Evolutionary conservation across 2,113 vertebrate species (phyloP).

Genomic region (Poeciliopsis prolifica): DNA sequence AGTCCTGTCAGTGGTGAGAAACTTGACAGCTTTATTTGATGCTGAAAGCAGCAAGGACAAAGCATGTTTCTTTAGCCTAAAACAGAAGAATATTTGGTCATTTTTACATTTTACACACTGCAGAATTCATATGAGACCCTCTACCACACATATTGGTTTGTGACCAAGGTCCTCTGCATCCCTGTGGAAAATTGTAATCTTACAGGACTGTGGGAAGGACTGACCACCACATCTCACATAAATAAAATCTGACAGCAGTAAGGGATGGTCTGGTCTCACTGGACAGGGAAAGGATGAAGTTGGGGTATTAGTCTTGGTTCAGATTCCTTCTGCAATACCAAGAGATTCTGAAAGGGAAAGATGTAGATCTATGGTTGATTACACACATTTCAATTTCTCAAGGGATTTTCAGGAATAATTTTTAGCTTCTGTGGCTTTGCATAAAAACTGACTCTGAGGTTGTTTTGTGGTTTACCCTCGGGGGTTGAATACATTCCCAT

Average conservation of each 20-base stretch:
- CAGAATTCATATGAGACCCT: slow-evolving; percentile 41
- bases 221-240: slow-evolving; percentile 53
- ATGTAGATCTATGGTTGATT: slow-evolving; percentile 54
- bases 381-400: slow-evolving; percentile 51
- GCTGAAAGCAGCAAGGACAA: slow-evolving; percentile 15
- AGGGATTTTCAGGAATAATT: slow-evolving; percentile 38
- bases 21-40: slow-evolving; percentile 26
- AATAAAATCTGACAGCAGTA: slow-evolving; percentile 65
- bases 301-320: slow-evolving; percentile 43
- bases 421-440: slow-evolving; percentile 34
- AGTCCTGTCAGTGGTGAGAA: slow-evolving; percentile 66
- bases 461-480: slow-evolving; percentile 41
- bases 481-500: slow-evolving; percentile 49
- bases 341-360: slow-evolving; percentile 46
- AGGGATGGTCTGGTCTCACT: slow-evolving; percentile 45
- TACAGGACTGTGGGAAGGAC: slow-evolving; percentile 67
- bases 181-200: slow-evolving; percentile 32
- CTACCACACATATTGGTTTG: slow-evolving; percentile 28
- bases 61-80: slow-evolving; percentile 7
- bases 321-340: slow-evolving; percentile 40
- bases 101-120: slow-evolving; percentile 27
- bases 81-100: slow-evolving; percentile 1
- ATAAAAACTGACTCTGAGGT: slow-evolving; percentile 37
- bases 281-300: slow-evolving; percentile 46
- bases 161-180: slow-evolving; percentile 26